phyloP scores from a whole-genome alignment of 35 echinoderm and acorn worm species.

The Anneissia japonica region DNA sequence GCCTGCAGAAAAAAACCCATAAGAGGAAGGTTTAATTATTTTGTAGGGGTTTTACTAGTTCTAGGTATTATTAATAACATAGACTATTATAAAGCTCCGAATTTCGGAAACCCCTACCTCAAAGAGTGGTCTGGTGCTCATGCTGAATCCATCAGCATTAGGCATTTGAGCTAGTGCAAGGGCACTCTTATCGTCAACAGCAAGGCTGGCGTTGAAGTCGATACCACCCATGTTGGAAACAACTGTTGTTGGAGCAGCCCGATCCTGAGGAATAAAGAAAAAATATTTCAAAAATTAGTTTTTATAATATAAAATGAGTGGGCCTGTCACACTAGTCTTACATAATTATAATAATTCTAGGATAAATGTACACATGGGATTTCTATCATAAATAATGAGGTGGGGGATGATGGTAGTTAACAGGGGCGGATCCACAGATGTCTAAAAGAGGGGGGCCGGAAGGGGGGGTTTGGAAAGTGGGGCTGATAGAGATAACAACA shows the following conservation, averaged over 20 bases:
- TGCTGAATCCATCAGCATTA: conserved; percentile 87
- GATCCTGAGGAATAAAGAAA: conserved; percentile 59
- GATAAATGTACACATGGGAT: no score
- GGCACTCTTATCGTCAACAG: conserved; percentile 63
- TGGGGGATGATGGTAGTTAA: no score
- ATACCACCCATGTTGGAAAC: conserved; percentile 55
- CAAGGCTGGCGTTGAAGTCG: conserved; percentile 74
- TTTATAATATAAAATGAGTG: no score
- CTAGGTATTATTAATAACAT: background rate
- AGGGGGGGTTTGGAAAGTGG: no score
- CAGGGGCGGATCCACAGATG: no score
- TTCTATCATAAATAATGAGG: no score
- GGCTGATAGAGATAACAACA: no score
- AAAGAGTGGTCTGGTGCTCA: conserved; percentile 82
- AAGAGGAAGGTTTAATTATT: background rate
- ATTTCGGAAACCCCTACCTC: conserved; percentile 29
- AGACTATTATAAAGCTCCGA: background rate
- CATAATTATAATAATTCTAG: no score
- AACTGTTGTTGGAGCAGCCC: conserved; percentile 80
- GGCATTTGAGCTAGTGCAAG: conserved; percentile 55
- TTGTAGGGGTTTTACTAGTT: no score
- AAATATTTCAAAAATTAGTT: no score
- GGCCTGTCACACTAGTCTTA: no score
- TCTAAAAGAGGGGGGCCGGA: no score
- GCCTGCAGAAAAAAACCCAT: conserved; percentile 47